Conservation (phyloP, 2,113 vertebrate species). For the Ptilorrhoa leucosticta region DNA sequence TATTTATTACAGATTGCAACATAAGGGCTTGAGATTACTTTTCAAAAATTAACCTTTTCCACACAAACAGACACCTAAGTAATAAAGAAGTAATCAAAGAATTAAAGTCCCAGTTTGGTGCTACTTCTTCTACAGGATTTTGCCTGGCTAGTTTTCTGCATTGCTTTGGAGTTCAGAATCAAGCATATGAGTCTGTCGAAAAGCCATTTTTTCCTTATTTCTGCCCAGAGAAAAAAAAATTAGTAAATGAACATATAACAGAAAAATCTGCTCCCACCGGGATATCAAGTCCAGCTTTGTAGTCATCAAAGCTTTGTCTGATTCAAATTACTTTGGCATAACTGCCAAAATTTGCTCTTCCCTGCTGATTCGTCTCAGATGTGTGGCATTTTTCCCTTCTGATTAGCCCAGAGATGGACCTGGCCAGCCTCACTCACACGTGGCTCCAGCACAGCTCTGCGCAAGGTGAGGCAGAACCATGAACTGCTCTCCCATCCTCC, state of each 20-base stretch:
- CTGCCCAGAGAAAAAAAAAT: neutral
- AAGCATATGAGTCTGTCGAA: neutral
- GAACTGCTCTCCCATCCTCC: neutral
- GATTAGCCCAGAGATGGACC: neutral
- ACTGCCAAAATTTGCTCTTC: neutral
- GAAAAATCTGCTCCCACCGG: neutral
- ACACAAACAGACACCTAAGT: neutral
- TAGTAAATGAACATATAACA: neutral
- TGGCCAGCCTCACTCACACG: neutral
- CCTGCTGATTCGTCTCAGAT: neutral
- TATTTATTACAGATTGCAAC: neutral
- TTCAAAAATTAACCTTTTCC: neutral
- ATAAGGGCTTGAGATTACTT: neutral
- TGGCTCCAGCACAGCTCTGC: neutral
- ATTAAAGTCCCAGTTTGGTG: neutral
- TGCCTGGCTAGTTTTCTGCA: neutral
- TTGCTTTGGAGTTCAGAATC: neutral
- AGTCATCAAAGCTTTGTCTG: neutral
- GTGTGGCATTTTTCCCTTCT: neutral
- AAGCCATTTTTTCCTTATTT: neutral
- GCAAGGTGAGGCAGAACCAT: accelerated
- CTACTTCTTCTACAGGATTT: neutral
- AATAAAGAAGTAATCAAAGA: neutral
- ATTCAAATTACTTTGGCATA: neutral
- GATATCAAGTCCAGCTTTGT: neutral